Conservation (phyloP, 2,888 invertebrate genomes). For the Pristionchus japonicus region DNA sequence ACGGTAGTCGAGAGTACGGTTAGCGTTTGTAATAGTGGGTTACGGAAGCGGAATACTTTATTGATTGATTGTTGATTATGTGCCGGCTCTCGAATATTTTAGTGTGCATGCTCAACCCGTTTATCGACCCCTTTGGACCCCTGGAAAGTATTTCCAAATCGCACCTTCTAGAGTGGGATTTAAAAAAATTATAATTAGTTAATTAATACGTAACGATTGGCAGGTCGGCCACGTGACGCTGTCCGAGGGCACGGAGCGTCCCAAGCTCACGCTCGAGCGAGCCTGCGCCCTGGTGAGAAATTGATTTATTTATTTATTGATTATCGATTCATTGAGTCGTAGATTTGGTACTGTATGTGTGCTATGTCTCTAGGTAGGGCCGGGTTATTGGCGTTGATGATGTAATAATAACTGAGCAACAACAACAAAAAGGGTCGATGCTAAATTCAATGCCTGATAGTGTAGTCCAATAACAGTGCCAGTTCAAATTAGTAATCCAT, state of each 20-base stretch:
- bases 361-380: not conserved
- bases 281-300: constrained; percentile 85
- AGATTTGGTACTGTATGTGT: not conserved
- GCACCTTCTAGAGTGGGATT: too few relatives aligned
- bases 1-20: not conserved
- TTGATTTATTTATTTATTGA: not conserved
- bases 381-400: not conserved
- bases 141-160: too few relatives aligned
- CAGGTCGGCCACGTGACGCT: constrained; percentile 82
- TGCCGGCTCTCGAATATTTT: too few relatives aligned
- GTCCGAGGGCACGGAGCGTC: constrained; percentile 80
- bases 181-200: not conserved
- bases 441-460: too few relatives aligned
- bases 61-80: too few relatives aligned
- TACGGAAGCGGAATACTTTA: too few relatives aligned
- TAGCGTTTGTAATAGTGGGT: too few relatives aligned
- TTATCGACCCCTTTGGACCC: too few relatives aligned
- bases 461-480: too few relatives aligned
- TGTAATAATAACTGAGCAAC: not conserved
- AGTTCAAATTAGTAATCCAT: too few relatives aligned
- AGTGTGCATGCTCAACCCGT: too few relatives aligned
- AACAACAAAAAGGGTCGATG: too few relatives aligned
- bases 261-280: constrained; percentile 84
- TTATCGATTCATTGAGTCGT: not conserved
- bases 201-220: not conserved